phyloP scores from a whole-genome alignment of 2,888 invertebrate species.

The Anthophora plumipes region DNA sequence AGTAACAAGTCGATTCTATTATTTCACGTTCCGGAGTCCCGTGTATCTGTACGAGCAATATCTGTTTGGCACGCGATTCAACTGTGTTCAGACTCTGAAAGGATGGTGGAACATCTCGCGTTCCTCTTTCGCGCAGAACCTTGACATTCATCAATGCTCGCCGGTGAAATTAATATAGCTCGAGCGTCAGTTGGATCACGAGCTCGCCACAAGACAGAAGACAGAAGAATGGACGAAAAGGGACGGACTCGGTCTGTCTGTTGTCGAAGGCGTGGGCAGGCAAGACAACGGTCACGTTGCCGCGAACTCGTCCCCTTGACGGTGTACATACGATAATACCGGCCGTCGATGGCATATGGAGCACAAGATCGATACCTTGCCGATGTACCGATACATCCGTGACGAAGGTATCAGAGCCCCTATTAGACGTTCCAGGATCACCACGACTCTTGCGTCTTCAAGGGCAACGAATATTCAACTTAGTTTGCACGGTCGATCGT shows the following conservation, averaged over 20 bases:
- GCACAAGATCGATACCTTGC: conserved; percentile 63
- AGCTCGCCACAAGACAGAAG: conserved; percentile 25
- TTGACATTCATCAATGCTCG: conserved; percentile 70
- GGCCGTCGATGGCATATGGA: conserved; percentile 63
- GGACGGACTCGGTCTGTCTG: conserved; percentile 36
- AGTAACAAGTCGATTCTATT: conserved; percentile 47
- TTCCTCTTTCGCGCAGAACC: conserved; percentile 46
- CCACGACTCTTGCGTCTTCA: conserved; percentile 33
- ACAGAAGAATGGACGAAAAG: conserved; percentile 58
- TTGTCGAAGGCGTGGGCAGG: conserved; percentile 68
- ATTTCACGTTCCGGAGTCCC: conserved; percentile 58
- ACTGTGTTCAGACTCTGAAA: neutral
- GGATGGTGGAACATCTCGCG: neutral
- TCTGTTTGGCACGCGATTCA: conserved; percentile 67
- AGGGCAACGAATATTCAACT: conserved; percentile 43
- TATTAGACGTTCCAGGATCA: conserved; percentile 65
- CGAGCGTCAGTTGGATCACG: conserved; percentile 48
- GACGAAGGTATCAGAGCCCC: conserved; percentile 64
- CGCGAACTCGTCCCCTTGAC: conserved; percentile 49
- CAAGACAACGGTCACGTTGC: conserved; percentile 65
- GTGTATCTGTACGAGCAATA: conserved; percentile 33
- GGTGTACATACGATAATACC: conserved; percentile 56
- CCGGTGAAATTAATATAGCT: conserved; percentile 73
- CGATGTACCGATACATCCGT: conserved; percentile 66
- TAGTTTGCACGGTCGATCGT: conserved; percentile 38